Percentiles rank a stretch among this genome's conserved stretches.
Evolutionary conservation across 2,888 invertebrate species (phyloP).

Genomic region (Mythimna vitellina): DNA sequence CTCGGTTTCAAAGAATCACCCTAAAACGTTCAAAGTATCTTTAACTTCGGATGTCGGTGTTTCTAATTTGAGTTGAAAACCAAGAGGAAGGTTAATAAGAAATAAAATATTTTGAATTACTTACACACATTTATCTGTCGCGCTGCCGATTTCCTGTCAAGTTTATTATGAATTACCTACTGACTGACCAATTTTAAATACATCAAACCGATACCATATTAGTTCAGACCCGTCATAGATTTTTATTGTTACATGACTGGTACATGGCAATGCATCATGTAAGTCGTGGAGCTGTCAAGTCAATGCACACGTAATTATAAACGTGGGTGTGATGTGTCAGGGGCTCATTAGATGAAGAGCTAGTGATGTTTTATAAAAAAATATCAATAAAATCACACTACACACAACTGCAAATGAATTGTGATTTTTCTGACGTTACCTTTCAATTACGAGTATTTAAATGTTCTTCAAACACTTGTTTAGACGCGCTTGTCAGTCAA

Average conservation of each 20-base stretch:
- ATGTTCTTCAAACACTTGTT: slow-evolving; percentile 40
- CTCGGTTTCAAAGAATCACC: too few relatives aligned
- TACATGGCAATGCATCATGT: slow-evolving; percentile 16
- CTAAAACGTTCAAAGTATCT: too few relatives aligned
- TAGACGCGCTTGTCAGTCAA: slow-evolving; percentile 42
- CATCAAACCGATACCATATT: not conserved
- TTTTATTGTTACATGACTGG: not conserved
- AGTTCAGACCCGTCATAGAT: too few relatives aligned
- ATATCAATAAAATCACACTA: not conserved
- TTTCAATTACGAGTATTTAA: slow-evolving; percentile 33
- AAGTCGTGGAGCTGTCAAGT: slow-evolving; percentile 20
- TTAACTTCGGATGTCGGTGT: too few relatives aligned
- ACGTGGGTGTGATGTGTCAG: slow-evolving; percentile 29
- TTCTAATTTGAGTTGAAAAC: too few relatives aligned
- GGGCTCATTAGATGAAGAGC: slow-evolving; percentile 29
- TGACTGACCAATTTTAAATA: too few relatives aligned
- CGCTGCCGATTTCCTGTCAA: too few relatives aligned
- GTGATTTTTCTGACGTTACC: slow-evolving; percentile 34
- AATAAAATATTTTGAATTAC: too few relatives aligned
- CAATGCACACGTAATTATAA: not conserved
- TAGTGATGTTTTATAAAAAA: not conserved
- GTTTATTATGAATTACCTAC: too few relatives aligned
- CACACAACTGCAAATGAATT: not conserved
- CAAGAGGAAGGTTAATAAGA: too few relatives aligned
- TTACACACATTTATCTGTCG: too few relatives aligned